Evolutionary conservation across 1,140 invertebrate species (phyloP).

Genomic region (Drosophila bipectinata): DNA sequence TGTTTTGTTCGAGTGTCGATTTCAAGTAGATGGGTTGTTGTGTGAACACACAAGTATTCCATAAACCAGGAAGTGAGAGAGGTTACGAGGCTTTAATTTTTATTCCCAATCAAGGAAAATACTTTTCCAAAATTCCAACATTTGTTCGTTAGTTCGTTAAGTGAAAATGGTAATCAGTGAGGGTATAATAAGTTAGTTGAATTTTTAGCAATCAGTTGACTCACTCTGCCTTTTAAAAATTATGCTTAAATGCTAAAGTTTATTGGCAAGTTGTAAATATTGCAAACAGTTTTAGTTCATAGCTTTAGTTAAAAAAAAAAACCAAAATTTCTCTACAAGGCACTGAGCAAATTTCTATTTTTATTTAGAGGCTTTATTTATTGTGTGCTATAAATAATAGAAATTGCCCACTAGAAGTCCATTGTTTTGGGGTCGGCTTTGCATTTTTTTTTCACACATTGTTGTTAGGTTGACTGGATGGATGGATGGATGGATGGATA

Average conservation of each 20-base stretch:
- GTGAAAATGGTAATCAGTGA: not conserved
- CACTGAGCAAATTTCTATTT: conserved; percentile 15
- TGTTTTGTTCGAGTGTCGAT: conserved; percentile 43
- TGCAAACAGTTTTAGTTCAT: too few relatives aligned
- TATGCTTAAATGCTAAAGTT: not conserved
- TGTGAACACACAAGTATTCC: too few relatives aligned
- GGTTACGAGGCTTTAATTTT: too few relatives aligned
- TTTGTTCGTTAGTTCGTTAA: not conserved
- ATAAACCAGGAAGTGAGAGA: too few relatives aligned
- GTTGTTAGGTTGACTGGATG: conserved; percentile 33
- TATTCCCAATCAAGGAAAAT: not conserved
- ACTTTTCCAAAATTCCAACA: not conserved
- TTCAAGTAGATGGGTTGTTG: conserved; percentile 24
- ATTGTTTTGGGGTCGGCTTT: conserved; percentile 25
- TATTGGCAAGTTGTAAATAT: not conserved
- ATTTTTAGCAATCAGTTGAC: not conserved
- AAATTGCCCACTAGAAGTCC: conserved; percentile 38
- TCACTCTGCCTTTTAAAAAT: not conserved
- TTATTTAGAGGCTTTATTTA: conserved; percentile 27
- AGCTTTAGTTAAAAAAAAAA: too few relatives aligned
- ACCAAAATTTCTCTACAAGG: not conserved
- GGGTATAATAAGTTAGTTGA: not conserved
- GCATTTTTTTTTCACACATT: conserved; percentile 44
- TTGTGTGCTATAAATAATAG: conserved; percentile 46
- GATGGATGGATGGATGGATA: not conserved